Percentiles rank a stretch among this genome's conserved stretches.
Conservation (phyloP, 2,113 vertebrate species). For the Lucifuga dentata region DNA sequence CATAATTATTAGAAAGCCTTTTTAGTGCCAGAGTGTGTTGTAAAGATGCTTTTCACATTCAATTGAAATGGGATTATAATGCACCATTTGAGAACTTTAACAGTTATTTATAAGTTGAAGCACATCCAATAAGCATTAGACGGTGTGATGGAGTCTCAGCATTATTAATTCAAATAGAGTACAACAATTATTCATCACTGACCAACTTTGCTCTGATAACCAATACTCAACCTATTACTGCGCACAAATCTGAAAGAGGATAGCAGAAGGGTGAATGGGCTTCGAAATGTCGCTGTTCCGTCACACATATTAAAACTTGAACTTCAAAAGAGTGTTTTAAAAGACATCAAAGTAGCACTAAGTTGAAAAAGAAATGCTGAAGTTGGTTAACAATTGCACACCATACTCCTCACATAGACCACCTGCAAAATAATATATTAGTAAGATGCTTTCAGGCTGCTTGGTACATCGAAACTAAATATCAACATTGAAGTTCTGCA, state of each 20-base stretch:
- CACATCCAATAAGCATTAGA: constrained; percentile 21
- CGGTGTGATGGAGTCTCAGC: background rate
- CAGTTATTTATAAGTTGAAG: constrained; percentile 15
- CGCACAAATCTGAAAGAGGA: background rate
- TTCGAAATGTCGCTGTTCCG: background rate
- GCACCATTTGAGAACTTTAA: constrained; percentile 27
- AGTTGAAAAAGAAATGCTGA: background rate
- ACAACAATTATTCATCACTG: constrained; percentile 3
- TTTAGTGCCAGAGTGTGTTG: constrained; percentile 33
- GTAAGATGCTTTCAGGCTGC: constrained; percentile 6
- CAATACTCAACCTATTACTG: no score
- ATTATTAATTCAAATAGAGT: constrained; percentile 16
- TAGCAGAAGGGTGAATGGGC: background rate
- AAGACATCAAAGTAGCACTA: constrained; percentile 22
- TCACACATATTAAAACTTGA: constrained; percentile 1
- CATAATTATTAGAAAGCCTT: constrained; percentile 34
- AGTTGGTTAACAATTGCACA: background rate
- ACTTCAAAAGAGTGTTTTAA: constrained; percentile 27
- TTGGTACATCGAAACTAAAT: constrained; percentile 5
- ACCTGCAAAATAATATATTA: constrained; percentile 18
- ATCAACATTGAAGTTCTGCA: no score
- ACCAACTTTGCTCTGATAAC: background rate
- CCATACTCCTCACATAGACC: background rate
- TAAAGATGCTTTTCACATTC: constrained; percentile 34
- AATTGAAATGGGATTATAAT: constrained; percentile 29